Evolutionary conservation across 2,888 invertebrate species (phyloP).

Genomic region (Ectemnius lituratus): DNA sequence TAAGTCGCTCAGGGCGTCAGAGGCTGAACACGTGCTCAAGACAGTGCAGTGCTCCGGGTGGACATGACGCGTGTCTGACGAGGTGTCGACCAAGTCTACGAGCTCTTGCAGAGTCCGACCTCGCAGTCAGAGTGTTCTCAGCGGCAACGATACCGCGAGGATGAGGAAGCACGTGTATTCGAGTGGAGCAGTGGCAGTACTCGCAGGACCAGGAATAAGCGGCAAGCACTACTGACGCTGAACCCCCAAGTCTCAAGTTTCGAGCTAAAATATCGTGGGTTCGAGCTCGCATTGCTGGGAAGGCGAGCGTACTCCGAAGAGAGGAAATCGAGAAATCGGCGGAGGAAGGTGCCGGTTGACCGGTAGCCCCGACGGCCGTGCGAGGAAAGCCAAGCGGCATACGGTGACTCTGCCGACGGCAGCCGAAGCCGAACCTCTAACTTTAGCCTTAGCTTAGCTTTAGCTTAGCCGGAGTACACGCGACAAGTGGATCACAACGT

Average conservation of each 20-base stretch:
- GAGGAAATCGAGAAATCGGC: too few relatives aligned
- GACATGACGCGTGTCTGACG: constrained; percentile 58
- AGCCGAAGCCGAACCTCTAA: constrained; percentile 6
- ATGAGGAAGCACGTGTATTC: constrained; percentile 71
- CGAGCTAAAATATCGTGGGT: too few relatives aligned
- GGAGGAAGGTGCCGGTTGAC: constrained; percentile 7
- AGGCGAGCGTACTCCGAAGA: too few relatives aligned
- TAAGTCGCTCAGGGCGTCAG: neutral
- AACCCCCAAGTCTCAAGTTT: constrained; percentile 22
- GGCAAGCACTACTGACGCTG: constrained; percentile 72
- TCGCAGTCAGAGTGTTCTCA: constrained; percentile 31
- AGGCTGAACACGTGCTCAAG: constrained; percentile 53
- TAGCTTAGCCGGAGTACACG: neutral
- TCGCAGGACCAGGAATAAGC: constrained; percentile 41
- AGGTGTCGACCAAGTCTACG: constrained; percentile 18
- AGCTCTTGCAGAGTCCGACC: neutral
- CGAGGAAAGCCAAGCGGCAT: constrained; percentile 2
- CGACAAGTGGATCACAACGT: constrained; percentile 1
- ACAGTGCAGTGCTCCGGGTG: constrained; percentile 17
- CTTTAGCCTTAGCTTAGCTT: neutral
- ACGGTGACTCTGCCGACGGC: constrained; percentile 21
- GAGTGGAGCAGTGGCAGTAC: constrained; percentile 49
- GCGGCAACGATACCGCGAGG: constrained; percentile 49
- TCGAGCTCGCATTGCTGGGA: too few relatives aligned
- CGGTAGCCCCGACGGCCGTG: constrained; percentile 23